Evolutionary conservation across 2,797 vertebrate species (phyloP), one percentile per base, ranked within the genome.

Genomic region (Pseudomugil tenellus): DNA sequence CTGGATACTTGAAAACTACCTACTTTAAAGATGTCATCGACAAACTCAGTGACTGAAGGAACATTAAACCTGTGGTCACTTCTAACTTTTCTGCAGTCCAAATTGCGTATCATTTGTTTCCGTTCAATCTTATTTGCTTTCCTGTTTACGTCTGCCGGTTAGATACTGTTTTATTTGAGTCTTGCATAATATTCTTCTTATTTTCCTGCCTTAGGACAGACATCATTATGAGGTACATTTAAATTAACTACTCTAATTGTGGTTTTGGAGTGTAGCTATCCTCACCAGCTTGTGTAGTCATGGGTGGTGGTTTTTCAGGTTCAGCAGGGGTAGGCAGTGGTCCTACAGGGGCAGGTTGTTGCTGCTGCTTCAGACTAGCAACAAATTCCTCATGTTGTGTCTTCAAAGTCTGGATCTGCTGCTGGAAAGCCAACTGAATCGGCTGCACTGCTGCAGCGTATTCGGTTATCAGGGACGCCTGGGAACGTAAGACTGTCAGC

Each of bases 381-480:
- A 99, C 95, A 56, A 99, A 98, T 77, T 99, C 97, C 1, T 99
- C 96, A 0, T 99, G 98, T 35, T 99, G 98, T 0, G 93, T 95
- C 87, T 99, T 98, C 62, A 99, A 77, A 21, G 89, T 88, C 91
- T 98, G 97, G 66, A 99, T 96, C 93, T 99, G 97, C 90, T 99
- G 97, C 76, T 99, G 98, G 87, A 99, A 98, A 41, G 97, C 96
- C 46, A 98, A 79, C 72, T 99, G 97, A 16, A 99, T 94, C 0
- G 98, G 97, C 91, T 98, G 97, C 1, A 99, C 97, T 11, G 93
- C 97, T 0, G 92, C 92, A 0, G 97, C 96, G 2, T 96, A 96
- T 67, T 99, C 98, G 0, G 91, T 97, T 81, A 99, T 96, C 74
- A 99, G 77, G 4, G 97, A 97, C 0, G 98, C 97, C 97, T 99